Conservation (phyloP, 2,797 vertebrate genomes). For the Acanthornis magna region DNA sequence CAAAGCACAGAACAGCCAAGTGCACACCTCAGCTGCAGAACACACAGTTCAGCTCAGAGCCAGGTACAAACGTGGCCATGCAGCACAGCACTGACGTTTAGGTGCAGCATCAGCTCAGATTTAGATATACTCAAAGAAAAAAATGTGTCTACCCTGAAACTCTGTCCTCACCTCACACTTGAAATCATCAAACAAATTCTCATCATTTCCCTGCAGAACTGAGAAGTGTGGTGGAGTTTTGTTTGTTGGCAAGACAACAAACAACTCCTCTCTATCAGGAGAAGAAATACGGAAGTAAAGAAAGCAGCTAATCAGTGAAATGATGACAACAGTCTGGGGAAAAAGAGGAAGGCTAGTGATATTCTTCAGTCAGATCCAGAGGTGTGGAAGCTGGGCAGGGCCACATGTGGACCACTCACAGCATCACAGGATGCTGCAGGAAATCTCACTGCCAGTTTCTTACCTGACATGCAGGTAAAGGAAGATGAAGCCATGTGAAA, state of each 20-base stretch:
- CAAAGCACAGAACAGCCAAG: background rate
- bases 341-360: background rate
- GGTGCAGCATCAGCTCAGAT: background rate
- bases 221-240: background rate
- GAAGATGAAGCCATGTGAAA: background rate
- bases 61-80: background rate
- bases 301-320: background rate
- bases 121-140: background rate
- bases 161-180: background rate
- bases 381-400: background rate
- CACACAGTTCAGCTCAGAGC: background rate
- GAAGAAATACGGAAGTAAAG: background rate
- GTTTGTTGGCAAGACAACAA: background rate
- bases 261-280: background rate
- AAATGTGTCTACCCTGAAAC: background rate
- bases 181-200: background rate
- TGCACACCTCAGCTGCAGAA: background rate
- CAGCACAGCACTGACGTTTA: background rate
- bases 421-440: background rate
- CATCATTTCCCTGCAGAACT: background rate
- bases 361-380: background rate
- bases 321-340: accelerated
- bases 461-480: background rate
- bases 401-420: background rate
- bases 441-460: background rate